Percentiles rank a stretch among this genome's conserved stretches.
Conservation (phyloP, 2,888 invertebrate genomes). For the Limnephilus lunatus region DNA sequence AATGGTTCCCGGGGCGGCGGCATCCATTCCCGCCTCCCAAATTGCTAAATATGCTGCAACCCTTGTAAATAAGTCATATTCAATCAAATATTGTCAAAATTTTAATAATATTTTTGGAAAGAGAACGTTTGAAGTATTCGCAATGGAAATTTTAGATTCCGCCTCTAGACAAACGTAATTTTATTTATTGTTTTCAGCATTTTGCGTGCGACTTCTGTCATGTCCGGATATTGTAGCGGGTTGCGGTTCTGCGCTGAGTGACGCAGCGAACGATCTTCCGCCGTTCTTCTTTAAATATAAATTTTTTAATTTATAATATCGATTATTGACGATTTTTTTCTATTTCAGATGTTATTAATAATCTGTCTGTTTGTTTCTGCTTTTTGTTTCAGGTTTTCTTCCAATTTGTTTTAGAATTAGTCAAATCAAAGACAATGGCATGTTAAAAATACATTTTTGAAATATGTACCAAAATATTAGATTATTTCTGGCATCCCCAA, state of each 20-base stretch:
- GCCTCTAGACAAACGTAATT: constrained; percentile 62
- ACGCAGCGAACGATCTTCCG: not conserved
- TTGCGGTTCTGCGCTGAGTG: constrained; percentile 4
- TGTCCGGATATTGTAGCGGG: constrained; percentile 31
- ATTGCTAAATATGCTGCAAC: too few relatives aligned
- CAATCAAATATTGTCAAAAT: not conserved
- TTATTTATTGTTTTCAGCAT: constrained; percentile 65
- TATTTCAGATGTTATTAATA: constrained; percentile 19
- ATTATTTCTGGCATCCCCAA: too few relatives aligned
- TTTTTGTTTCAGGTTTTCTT: constrained; percentile 46
- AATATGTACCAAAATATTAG: not conserved
- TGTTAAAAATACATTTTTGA: not conserved
- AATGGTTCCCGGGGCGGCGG: too few relatives aligned
- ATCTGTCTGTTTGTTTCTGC: constrained; percentile 24
- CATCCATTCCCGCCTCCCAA: too few relatives aligned
- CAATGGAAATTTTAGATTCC: not conserved
- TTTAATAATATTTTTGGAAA: not conserved
- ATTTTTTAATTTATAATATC: not conserved
- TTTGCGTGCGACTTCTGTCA: constrained; percentile 42
- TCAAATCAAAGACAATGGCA: not conserved
- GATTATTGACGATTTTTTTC: not conserved
- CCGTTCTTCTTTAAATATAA: not conserved
- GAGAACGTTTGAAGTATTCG: not conserved
- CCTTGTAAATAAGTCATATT: not conserved
- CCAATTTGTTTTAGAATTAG: constrained; percentile 2